These are phyloP conservation scores for Esperia sulphurella DNA, from an alignment of 2,888 invertebrate species.

Conservation along the genomic window DNA sequence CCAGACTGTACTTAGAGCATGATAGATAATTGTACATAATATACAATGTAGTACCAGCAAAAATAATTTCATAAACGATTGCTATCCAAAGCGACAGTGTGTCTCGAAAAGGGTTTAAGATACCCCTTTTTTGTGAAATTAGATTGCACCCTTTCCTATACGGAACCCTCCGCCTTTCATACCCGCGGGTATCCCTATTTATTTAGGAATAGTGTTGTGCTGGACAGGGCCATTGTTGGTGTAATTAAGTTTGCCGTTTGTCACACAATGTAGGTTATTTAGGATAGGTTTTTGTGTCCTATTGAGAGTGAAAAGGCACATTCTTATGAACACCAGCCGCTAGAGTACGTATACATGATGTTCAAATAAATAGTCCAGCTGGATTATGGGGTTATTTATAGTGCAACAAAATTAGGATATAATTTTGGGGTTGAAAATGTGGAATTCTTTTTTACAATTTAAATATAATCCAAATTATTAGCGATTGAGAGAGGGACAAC, in stretches of 20 bases:
- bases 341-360: no score
- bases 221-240: conserved; percentile 38
- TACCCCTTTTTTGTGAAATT: conserved; percentile 66
- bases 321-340: no score
- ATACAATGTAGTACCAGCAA: no score
- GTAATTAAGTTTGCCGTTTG: conserved; percentile 50
- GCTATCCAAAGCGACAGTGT: conserved; percentile 26
- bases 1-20: no score
- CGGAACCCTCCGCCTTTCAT: conserved; percentile 46
- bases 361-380: no score
- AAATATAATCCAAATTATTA: no score
- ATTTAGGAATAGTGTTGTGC: conserved; percentile 42
- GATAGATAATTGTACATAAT: background rate
- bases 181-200: conserved; percentile 31
- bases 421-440: no score
- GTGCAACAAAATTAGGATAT: no score
- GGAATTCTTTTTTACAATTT: no score
- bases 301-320: background rate
- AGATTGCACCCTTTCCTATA: conserved; percentile 60
- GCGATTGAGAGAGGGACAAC: no score
- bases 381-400: no score
- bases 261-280: conserved; percentile 21
- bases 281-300: background rate
- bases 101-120: conserved; percentile 44
- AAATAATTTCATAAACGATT: background rate